These are phyloP conservation scores for Caenorhabditis latens DNA, from an alignment of 1,140 invertebrate species.

Conservation along the genomic window DNA sequence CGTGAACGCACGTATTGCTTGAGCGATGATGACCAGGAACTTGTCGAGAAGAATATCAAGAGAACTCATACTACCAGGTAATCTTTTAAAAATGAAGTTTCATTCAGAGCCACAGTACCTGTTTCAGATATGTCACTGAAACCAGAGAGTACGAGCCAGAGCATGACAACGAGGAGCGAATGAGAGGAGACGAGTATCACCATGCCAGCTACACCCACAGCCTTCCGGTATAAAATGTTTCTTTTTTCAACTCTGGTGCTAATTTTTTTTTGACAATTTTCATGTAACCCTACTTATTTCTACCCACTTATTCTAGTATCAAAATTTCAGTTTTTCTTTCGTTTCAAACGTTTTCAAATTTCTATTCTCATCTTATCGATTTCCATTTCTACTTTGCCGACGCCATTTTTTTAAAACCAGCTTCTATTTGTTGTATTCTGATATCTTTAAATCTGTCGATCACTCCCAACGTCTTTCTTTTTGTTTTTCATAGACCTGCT, in stretches of 20 bases:
- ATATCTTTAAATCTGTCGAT: neutral
- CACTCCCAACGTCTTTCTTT: slow-evolving; percentile 11
- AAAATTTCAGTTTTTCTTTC: neutral
- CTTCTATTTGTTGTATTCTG: neutral
- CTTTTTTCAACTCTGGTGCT: neutral
- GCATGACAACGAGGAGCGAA: slow-evolving; percentile 22
- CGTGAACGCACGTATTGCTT: slow-evolving; percentile 46
- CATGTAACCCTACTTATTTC: too few relatives aligned
- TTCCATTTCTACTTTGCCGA: slow-evolving; percentile 5
- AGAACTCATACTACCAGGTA: slow-evolving; percentile 62
- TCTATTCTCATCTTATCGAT: slow-evolving; percentile 17
- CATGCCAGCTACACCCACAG: slow-evolving; percentile 40
- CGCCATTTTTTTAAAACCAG: neutral
- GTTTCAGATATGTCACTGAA: slow-evolving; percentile 29
- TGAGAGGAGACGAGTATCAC: slow-evolving; percentile 40
- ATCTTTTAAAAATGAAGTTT: neutral
- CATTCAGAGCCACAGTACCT: neutral
- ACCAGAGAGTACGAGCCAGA: slow-evolving; percentile 24
- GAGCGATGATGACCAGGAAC: slow-evolving; percentile 59
- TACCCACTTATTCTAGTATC: neutral
- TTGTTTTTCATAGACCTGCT: too few relatives aligned
- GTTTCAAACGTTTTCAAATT: neutral
- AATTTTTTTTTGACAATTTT: neutral
- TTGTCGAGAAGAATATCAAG: slow-evolving; percentile 59
- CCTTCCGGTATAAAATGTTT: neutral